Base-by-base conservation (phyloP, 1,140 invertebrate species). In the Uloborus diversus region DNA sequence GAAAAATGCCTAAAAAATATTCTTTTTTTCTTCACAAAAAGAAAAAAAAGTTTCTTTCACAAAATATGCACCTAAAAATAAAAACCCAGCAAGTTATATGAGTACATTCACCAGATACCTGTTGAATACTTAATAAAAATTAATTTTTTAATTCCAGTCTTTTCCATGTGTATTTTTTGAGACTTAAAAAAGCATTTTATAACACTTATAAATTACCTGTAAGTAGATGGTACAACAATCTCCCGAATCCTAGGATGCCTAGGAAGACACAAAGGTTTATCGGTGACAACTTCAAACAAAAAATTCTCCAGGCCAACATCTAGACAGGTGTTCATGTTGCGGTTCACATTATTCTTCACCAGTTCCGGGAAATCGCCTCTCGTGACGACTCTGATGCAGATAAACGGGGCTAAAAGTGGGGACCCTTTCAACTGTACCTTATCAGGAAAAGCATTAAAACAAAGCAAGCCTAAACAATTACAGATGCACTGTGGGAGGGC, bases 221-320 rank as follows among this genome's bases (percentile, higher is more conserved):
- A 98, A 64, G 90, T 90, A 5, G 90, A 84, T 32, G 96, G 96
- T 2, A 98, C 95, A 13, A 98, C 93, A 4, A 96, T 90, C 87
- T 97, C 94, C 71, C 94, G 88, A 11, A 91, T 85, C 4, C 94
- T 89, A 75, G 93, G 89, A 66, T 92, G 89, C 84, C 94, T 91
- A 27, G 90, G 88, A 1, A 92, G 87, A 69, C 85, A 83, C 13
- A 88, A 37, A 96, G 85, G 82, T 93, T 96, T 97, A 85, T 99
- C 97, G 13, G 96, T 97, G 0, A 99, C 97, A 25, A 99, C 96
- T 90, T 99, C 96, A 83, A 99, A 94, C 78, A 98, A 91, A 85
- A 98, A 99, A 86, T 99, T 98, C 86, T 98, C 95, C 49, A 99
- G 87, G 5, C 96, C 96, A 4, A 94, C 92, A 85, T 95, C 92